Conservation (phyloP, 2,797 vertebrate species). For the Epinephelus malabaricus region DNA sequence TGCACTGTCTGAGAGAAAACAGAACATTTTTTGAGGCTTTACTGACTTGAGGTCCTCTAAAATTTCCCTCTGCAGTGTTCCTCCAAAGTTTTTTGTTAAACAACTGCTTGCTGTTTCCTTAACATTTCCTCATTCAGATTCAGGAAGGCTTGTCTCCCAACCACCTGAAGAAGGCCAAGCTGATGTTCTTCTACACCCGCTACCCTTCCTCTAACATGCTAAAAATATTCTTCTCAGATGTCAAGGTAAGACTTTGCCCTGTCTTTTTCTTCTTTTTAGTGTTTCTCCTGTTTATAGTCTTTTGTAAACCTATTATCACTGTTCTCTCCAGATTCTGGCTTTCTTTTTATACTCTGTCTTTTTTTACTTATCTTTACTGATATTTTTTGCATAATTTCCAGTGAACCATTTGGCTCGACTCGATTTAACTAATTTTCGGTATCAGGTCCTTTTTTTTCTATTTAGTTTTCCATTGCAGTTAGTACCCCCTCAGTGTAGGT, state of each 20-base stretch:
- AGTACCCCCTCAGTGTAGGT: no score
- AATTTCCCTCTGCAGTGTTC: neutral
- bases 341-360: neutral
- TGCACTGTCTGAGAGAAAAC: neutral
- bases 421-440: no score
- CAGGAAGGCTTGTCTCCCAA: constrained; percentile 98
- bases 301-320: neutral
- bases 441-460: no score
- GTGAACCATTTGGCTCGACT: no score
- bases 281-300: neutral
- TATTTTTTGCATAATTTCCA: constrained; percentile 3
- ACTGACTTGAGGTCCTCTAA: neutral
- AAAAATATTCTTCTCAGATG: constrained; percentile 98
- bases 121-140: constrained; percentile 90
- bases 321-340: neutral
- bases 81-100: neutral
- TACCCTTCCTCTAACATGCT: constrained; percentile 99
- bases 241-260: constrained; percentile 91
- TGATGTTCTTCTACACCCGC: constrained; percentile 99
- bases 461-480: no score
- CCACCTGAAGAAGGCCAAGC: constrained; percentile 99
- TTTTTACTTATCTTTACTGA: neutral
- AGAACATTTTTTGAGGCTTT: neutral
- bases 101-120: constrained; percentile 85
- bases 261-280: neutral